Evolutionary conservation across 2,113 vertebrate species (phyloP).

Genomic region (Microcebus griseorufus): DNA sequence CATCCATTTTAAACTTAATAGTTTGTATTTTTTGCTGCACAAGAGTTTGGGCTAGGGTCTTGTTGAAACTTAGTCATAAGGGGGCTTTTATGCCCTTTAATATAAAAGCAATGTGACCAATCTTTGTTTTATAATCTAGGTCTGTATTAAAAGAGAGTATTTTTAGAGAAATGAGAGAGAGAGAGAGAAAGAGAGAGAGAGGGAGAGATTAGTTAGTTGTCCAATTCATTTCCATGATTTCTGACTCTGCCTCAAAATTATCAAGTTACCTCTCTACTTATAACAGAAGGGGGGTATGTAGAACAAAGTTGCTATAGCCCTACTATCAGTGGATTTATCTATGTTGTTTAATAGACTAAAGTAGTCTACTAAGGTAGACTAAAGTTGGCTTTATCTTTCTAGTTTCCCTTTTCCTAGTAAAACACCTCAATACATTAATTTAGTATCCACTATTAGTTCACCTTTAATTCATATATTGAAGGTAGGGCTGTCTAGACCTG

Average conservation of each 20-base stretch:
- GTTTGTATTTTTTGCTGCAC: neutral
- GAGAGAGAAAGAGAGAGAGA: neutral
- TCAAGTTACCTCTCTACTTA: neutral
- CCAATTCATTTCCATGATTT: neutral
- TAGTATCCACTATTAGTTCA: neutral
- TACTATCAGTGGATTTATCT: neutral
- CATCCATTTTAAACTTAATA: neutral
- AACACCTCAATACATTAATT: neutral
- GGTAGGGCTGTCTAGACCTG: neutral
- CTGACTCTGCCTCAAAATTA: neutral
- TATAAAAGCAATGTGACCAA: neutral
- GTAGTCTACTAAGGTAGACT: neutral
- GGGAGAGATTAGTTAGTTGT: neutral
- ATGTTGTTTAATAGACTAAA: neutral
- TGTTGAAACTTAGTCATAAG: neutral
- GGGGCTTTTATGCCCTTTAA: neutral
- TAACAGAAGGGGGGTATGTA: fast-evolving
- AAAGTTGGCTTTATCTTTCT: neutral
- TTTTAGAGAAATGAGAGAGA: neutral
- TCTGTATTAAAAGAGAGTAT: neutral
- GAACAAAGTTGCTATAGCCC: neutral
- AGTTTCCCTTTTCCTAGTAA: neutral
- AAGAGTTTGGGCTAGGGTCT: neutral
- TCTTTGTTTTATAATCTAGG: constrained; percentile 16
- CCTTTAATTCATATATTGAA: neutral